Conservation (phyloP, 2,113 vertebrate genomes). For the Gavialis gangeticus region DNA sequence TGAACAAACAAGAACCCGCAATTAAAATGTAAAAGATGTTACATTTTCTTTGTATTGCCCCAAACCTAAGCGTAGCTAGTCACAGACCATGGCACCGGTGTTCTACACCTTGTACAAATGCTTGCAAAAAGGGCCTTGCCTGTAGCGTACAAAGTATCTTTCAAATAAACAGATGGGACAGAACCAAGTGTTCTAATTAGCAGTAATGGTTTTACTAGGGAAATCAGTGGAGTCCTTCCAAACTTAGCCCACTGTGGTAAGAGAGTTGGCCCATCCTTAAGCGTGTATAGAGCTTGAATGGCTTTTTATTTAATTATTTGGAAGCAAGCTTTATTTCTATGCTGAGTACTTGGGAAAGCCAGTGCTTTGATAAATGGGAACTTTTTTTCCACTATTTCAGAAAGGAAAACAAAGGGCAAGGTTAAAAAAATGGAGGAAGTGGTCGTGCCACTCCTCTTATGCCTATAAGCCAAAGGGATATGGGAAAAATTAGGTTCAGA, state of each 20-base stretch:
- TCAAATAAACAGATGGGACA: neutral
- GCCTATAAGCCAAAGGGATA: neutral
- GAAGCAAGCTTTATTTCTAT: neutral
- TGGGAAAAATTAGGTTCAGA: neutral
- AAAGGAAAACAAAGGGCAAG: neutral
- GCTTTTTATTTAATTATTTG: slow-evolving; percentile 25
- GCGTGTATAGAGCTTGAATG: slow-evolving; percentile 36
- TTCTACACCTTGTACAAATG: neutral
- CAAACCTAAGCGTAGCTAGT: neutral
- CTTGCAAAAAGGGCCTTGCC: neutral
- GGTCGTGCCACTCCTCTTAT: neutral
- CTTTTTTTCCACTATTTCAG: neutral
- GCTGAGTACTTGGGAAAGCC: neutral
- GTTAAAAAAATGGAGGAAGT: no score
- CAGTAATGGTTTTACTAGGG: neutral
- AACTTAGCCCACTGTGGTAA: neutral
- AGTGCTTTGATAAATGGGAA: neutral
- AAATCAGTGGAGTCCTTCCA: neutral
- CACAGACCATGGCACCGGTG: accelerated
- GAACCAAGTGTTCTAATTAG: slow-evolving; percentile 45
- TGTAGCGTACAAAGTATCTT: neutral
- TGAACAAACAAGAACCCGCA: neutral
- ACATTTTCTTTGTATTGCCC: neutral
- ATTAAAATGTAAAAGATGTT: neutral
- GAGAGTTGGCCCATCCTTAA: neutral